Evolutionary conservation across 2,797 vertebrate genomes (phyloP).

Genomic region (Parauchenoglanis punctatus): DNA sequence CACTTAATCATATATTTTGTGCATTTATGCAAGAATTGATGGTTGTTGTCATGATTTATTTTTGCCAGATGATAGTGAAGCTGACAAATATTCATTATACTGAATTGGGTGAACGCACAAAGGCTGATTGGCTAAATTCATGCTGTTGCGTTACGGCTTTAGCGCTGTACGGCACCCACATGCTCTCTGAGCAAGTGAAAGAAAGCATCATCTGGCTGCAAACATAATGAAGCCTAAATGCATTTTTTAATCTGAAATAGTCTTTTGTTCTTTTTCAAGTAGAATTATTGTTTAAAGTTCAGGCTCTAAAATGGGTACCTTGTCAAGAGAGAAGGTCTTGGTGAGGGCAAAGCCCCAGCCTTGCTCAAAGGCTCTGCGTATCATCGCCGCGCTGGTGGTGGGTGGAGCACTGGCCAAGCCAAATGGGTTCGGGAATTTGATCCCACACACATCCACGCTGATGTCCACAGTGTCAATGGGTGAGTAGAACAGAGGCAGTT

Average conservation of each 20-base stretch:
- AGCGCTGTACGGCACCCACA: not conserved
- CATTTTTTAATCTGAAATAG: not conserved
- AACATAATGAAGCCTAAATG: not conserved
- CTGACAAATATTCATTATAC: conserved; percentile 5
- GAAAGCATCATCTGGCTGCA: conserved; percentile 10
- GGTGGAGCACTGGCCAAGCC: conserved; percentile 92
- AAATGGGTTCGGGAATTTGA: conserved; percentile 85
- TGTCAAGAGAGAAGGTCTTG: conserved; percentile 91
- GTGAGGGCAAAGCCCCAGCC: conserved; percentile 94
- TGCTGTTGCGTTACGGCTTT: not conserved
- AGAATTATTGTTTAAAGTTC: not conserved
- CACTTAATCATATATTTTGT: not conserved
- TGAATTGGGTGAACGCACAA: not conserved
- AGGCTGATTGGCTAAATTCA: not conserved
- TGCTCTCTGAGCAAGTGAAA: conserved; percentile 1
- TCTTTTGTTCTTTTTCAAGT: not conserved
- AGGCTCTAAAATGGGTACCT: conserved; percentile 71
- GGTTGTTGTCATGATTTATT: not conserved
- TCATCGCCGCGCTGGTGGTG: conserved; percentile 89
- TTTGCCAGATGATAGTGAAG: not conserved
- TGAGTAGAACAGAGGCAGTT: conserved; percentile 78
- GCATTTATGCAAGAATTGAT: conserved; percentile 1
- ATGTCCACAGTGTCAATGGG: conserved; percentile 81
- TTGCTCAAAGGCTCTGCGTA: conserved; percentile 89
- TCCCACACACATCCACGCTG: conserved; percentile 77